Percentiles rank a stretch among this genome's conserved stretches.
Evolutionary conservation across 1,140 invertebrate species (phyloP).

Genomic region (Neodiprion lecontei): DNA sequence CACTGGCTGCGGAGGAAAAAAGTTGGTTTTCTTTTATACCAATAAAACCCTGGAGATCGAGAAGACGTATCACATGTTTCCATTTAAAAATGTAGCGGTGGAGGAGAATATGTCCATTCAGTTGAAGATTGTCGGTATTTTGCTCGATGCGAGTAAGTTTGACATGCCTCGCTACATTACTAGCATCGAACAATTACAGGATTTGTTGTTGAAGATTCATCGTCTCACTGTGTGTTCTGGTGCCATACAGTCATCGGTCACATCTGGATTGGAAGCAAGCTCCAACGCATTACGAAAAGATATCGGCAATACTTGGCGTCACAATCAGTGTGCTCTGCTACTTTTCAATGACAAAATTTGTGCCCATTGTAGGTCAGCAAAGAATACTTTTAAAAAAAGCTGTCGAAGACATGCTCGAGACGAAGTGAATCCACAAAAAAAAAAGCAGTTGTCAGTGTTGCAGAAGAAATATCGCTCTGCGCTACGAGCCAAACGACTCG

Average conservation of each 20-base stretch:
- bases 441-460: neutral
- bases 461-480: constrained; percentile 1
- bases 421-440: neutral
- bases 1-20: neutral
- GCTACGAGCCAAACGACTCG: neutral
- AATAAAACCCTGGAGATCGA: neutral
- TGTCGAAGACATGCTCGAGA: neutral
- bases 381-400: neutral
- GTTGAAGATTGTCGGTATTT: neutral
- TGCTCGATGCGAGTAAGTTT: neutral
- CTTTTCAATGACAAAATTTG: neutral
- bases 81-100: neutral
- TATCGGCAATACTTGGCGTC: neutral
- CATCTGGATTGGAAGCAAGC: constrained; percentile 1
- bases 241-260: neutral
- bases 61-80: neutral
- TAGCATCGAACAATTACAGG: neutral
- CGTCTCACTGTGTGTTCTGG: neutral
- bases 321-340: neutral
- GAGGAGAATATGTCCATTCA: constrained; percentile 1
- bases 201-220: neutral
- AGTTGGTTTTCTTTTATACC: neutral
- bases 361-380: neutral
- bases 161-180: neutral
- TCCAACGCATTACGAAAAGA: neutral